phyloP scores from a whole-genome alignment of 2,113 vertebrate species.

The Sardina pilchardus region DNA sequence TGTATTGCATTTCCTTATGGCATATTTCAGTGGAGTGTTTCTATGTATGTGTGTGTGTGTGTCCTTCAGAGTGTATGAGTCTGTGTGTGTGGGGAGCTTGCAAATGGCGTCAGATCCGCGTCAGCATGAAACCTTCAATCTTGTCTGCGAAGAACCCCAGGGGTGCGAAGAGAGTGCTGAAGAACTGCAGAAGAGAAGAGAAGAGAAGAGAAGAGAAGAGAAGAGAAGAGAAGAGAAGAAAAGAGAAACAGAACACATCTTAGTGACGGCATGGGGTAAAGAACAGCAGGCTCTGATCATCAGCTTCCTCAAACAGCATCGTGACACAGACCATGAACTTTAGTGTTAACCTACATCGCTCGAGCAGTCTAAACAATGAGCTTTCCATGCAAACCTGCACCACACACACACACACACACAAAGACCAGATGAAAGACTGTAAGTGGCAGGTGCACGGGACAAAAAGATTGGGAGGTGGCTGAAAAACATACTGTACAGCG shows the following conservation, averaged over 20 bases:
- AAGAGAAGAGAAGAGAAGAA: conserved; percentile 48
- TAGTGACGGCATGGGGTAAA: background rate
- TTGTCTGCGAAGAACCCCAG: conserved; percentile 79
- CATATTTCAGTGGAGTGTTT: conserved; percentile 23
- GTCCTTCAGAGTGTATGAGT: conserved; percentile 24
- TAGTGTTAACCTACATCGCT: background rate
- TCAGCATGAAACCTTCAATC: conserved; percentile 79
- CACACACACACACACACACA: conserved; percentile 1
- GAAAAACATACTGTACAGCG: background rate
- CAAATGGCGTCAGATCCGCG: conserved; percentile 66
- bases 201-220: conserved; percentile 28
- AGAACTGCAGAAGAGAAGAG: conserved; percentile 74
- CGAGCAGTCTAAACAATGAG: background rate
- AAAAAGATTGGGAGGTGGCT: background rate
- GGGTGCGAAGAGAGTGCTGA: conserved; percentile 80
- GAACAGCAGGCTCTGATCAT: background rate
- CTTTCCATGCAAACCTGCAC: background rate
- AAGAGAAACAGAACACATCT: conserved; percentile 27
- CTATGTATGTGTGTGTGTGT: conserved; percentile 41
- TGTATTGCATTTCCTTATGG: background rate
- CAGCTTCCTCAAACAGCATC: background rate
- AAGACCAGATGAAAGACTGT: background rate
- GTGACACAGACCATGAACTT: background rate
- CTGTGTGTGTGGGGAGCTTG: conserved; percentile 22
- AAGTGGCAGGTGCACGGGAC: background rate